phyloP scores from a whole-genome alignment of 2,113 vertebrate species.

The Xiphias gladius region DNA sequence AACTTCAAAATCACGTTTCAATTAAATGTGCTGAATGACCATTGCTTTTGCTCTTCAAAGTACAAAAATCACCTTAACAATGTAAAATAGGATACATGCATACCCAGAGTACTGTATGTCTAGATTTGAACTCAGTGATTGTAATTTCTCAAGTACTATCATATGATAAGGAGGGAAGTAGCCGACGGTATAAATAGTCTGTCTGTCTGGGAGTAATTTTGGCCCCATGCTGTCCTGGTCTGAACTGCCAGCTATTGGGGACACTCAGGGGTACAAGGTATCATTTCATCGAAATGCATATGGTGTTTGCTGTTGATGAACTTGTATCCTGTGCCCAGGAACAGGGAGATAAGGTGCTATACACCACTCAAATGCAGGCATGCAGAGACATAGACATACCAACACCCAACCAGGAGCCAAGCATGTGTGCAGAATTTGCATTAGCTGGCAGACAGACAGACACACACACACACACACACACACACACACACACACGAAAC shows the following conservation, averaged over 20 bases:
- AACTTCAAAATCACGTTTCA: not conserved
- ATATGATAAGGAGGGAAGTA: slow-evolving; percentile 57
- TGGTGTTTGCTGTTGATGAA: slow-evolving; percentile 37
- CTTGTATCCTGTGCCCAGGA: slow-evolving; percentile 44
- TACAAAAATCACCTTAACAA: not conserved
- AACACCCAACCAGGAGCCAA: slow-evolving; percentile 30
- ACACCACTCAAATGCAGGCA: slow-evolving; percentile 33
- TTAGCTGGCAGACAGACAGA: slow-evolving; percentile 27
- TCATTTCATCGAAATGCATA: slow-evolving; percentile 61
- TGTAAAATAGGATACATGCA: not conserved
- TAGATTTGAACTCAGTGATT: slow-evolving; percentile 40
- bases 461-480: not conserved
- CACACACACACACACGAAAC: not conserved
- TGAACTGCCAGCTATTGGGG: slow-evolving; percentile 66
- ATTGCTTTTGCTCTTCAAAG: not conserved
- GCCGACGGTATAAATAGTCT: slow-evolving; percentile 64
- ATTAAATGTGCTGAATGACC: not conserved
- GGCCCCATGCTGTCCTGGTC: slow-evolving; percentile 48
- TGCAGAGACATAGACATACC: slow-evolving; percentile 39
- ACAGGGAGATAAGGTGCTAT: slow-evolving; percentile 45
- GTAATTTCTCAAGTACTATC: slow-evolving; percentile 41
- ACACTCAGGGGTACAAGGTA: slow-evolving; percentile 65
- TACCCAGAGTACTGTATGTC: not conserved
- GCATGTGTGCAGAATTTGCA: slow-evolving; percentile 21
- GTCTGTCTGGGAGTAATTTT: slow-evolving; percentile 62